Evolutionary conservation across 2,888 invertebrate species (phyloP).

Genomic region (Nephrotoma appendiculata): DNA sequence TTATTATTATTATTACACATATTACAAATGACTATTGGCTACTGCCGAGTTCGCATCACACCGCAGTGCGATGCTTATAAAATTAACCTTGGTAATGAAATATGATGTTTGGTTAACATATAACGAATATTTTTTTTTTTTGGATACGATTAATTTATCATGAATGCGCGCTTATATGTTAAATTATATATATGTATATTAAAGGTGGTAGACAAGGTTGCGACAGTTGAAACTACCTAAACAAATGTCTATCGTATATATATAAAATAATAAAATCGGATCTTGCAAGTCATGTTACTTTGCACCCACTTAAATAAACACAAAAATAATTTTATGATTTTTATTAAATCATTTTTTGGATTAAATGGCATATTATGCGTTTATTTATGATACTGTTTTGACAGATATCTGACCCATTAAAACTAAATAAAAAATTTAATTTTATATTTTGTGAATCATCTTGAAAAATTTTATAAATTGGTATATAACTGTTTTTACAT

Average conservation of each 20-base stretch:
- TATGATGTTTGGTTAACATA: background rate
- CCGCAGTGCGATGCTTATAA: background rate
- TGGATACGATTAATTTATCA: background rate
- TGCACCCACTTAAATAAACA: background rate
- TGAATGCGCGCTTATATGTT: background rate
- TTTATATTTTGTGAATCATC: background rate
- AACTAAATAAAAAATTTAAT: background rate
- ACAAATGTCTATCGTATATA: background rate
- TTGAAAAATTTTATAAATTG: background rate
- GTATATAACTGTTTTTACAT: too few relatives aligned
- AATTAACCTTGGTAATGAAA: background rate
- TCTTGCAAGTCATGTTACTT: background rate
- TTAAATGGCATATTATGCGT: background rate
- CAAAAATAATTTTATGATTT: background rate
- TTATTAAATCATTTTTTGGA: background rate
- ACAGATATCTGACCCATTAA: background rate
- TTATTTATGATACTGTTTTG: background rate
- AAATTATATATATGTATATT: background rate
- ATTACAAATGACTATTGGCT: background rate
- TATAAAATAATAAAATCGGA: background rate
- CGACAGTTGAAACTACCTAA: background rate
- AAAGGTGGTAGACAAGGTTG: background rate
- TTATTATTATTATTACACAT: background rate
- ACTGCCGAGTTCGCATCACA: background rate
- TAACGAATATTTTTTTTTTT: background rate